Percentiles rank a stretch among this genome's conserved stretches.
Evolutionary conservation across 2,797 vertebrate species (phyloP).

Genomic region (Rhinatrema bivittatum): DNA sequence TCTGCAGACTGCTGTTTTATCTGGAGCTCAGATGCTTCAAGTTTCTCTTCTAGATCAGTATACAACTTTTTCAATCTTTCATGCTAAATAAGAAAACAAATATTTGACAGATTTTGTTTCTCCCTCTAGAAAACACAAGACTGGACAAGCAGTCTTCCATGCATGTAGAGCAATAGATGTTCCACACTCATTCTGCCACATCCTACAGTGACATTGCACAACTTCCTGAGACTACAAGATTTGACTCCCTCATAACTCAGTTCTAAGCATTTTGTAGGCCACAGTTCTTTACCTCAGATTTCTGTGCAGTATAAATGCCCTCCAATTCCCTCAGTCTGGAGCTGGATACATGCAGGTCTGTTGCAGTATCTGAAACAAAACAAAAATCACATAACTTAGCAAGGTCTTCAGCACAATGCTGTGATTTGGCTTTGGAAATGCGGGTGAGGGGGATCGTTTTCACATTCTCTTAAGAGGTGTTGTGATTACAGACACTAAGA

Average conservation of each 20-base stretch:
- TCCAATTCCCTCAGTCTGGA: constrained; percentile 73
- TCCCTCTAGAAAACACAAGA: background rate
- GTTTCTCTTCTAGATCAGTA: constrained; percentile 85
- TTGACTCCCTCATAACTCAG: no score
- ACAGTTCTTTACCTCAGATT: constrained; percentile 73
- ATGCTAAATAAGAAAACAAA: constrained; percentile 51
- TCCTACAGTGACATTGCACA: no score
- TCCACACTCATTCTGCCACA: no score
- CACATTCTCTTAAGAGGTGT: no score
- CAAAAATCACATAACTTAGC: no score
- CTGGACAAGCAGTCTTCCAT: background rate
- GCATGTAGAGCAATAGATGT: no score
- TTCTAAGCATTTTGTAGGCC: background rate
- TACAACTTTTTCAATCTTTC: constrained; percentile 77
- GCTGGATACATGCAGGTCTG: constrained; percentile 75
- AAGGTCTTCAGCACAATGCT: no score
- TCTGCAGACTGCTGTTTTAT: constrained; percentile 80
- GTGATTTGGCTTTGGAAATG: no score
- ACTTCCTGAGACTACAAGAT: no score
- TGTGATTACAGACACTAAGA: no score
- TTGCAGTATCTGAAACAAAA: constrained; percentile 70
- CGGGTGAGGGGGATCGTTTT: no score
- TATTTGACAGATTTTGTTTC: background rate
- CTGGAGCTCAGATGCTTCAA: constrained; percentile 89
- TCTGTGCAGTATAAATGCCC: constrained; percentile 63